phyloP scores from a whole-genome alignment of 2,888 invertebrate genomes.

The Odontomyia ornata region DNA sequence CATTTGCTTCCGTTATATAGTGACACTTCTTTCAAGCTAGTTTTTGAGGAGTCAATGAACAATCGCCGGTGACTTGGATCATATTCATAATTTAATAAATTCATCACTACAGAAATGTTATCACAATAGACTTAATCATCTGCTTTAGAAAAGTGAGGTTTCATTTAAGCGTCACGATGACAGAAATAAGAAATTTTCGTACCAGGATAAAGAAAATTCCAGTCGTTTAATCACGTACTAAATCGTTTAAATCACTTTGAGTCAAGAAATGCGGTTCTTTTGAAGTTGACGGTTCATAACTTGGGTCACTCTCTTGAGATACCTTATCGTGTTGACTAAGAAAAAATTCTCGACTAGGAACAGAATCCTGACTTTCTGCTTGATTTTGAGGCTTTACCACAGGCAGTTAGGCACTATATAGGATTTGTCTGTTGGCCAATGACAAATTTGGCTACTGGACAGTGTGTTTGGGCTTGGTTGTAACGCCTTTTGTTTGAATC shows the following conservation, averaged over 20 bases:
- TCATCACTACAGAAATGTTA: slow-evolving; percentile 36
- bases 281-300: no score
- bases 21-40: no score
- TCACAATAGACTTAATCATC: slow-evolving; percentile 37
- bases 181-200: slow-evolving; percentile 29
- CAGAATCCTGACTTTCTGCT: slow-evolving; percentile 29
- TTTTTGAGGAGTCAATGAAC: no score
- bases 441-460: slow-evolving; percentile 33
- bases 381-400: no score
- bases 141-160: slow-evolving; percentile 17
- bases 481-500: not conserved
- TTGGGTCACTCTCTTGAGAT: no score
- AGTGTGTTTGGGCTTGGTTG: slow-evolving; percentile 22
- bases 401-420: no score
- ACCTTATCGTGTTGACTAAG: no score
- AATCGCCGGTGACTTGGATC: no score
- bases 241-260: no score
- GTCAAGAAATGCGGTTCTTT: no score
- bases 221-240: not conserved
- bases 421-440: slow-evolving; percentile 21
- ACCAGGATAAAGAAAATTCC: slow-evolving; percentile 18
- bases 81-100: slow-evolving; percentile 32
- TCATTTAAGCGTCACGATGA: slow-evolving; percentile 13
- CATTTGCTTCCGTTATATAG: slow-evolving; percentile 37
- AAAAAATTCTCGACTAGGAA: slow-evolving; percentile 7